These are phyloP conservation scores for Menidia menidia DNA, from an alignment of 2,797 vertebrate species.

Conservation along the genomic window DNA sequence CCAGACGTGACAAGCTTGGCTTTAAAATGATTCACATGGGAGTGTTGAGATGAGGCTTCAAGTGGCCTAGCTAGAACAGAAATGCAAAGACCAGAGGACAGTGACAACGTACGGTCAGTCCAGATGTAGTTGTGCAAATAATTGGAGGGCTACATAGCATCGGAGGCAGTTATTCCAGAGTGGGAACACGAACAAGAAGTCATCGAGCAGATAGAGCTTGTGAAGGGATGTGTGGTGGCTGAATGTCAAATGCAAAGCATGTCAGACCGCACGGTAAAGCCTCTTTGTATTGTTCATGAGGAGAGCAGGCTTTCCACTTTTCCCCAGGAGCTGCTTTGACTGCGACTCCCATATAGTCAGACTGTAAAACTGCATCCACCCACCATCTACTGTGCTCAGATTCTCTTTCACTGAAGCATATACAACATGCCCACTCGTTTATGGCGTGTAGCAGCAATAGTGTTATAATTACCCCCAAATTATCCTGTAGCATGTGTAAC, in stretches of 20 bases:
- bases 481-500: constrained; percentile 12
- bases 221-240: constrained; percentile 14
- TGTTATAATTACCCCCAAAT: background rate
- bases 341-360: constrained; percentile 20
- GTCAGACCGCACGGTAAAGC: constrained; percentile 6
- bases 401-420: constrained; percentile 29
- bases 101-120: background rate
- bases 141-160: constrained; percentile 18
- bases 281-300: constrained; percentile 38
- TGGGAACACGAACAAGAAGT: constrained; percentile 17
- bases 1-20: background rate
- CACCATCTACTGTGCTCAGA: constrained; percentile 24
- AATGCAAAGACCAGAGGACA: constrained; percentile 5
- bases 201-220: background rate
- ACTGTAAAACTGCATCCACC: constrained; percentile 38
- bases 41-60: background rate
- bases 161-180: constrained; percentile 18
- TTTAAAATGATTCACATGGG: constrained; percentile 20
- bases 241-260: constrained; percentile 16
- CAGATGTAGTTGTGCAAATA: constrained; percentile 16
- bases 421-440: constrained; percentile 34
- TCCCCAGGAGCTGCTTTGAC: constrained; percentile 38
- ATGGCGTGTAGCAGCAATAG: constrained; percentile 25
- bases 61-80: background rate
- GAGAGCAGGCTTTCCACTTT: constrained; percentile 45